phyloP scores from a whole-genome alignment of 2,888 invertebrate genomes.

The Hyposoter didymator region DNA sequence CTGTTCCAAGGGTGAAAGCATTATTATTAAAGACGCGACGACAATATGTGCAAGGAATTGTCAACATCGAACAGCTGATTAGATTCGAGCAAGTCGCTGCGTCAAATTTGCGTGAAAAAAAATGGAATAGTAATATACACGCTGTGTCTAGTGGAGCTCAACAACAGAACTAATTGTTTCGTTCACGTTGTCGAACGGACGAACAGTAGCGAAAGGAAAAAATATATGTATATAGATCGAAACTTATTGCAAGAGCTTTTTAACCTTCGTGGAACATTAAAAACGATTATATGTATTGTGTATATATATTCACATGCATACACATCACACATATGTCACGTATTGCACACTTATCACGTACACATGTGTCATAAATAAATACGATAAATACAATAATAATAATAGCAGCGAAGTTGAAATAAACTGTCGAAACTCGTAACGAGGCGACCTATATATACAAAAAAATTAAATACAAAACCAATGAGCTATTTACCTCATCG shows the following conservation, averaged over 20 bases:
- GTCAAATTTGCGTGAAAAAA: background rate
- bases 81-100: slow-evolving; percentile 16
- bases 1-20: background rate
- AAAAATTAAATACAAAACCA: slow-evolving; percentile 9
- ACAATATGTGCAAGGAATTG: slow-evolving; percentile 3
- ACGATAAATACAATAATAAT: slow-evolving; percentile 11
- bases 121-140: background rate
- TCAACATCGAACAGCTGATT: slow-evolving; percentile 48
- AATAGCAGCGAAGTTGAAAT: background rate
- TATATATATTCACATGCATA: slow-evolving; percentile 2
- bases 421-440: slow-evolving; percentile 2
- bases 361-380: background rate
- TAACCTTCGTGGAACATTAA: slow-evolving; percentile 7
- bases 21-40: background rate
- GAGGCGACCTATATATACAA: background rate
- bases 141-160: slow-evolving; percentile 1
- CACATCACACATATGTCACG: slow-evolving; percentile 19
- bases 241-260: slow-evolving; percentile 28
- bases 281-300: background rate
- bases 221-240: slow-evolving; percentile 10
- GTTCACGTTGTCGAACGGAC: slow-evolving; percentile 50
- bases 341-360: background rate
- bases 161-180: slow-evolving; percentile 40
- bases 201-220: slow-evolving; percentile 17
- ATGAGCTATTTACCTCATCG: slow-evolving; percentile 34